Evolutionary conservation across 2,113 vertebrate species (phyloP), one percentile per base, ranked within the genome.

Genomic region (Mormoops blainvillei): DNA sequence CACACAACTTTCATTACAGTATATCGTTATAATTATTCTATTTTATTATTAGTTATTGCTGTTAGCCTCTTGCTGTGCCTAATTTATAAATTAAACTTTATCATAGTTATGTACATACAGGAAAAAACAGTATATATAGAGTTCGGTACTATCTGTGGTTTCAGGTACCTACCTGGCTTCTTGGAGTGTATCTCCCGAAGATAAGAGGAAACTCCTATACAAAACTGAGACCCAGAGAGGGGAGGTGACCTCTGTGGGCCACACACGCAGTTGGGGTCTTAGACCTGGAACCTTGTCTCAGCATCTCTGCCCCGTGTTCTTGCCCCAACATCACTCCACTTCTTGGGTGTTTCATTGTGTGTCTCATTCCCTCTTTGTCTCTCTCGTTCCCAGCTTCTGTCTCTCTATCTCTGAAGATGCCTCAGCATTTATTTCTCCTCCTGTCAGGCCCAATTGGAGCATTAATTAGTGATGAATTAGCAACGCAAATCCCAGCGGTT

Each of bases 391-490:
- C 45, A 56, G 12, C 85, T 82, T 94, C 50, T 56, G 61, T 70
- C n/a, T 68, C 48, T 86, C 56, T 56, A 3, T 0, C 33, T 96
- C n/a, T 89, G 20, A 70, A 19, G 89, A 71, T 41, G 24, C 45
- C 89, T 94, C 20, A 0, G 3, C 10, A 2, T 91, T 78, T 63
- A 50, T 94, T 95, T 33, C 88, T 96, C 58, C 45, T 70, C 84
- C 73, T 68, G 33, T 74, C 90, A 80, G 87, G 70, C 94, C 94
- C 96, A 98, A 95, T 98, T 97, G 95, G 92, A 97, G 91, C 96
- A 95, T 98, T 98, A 98, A 98, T 98, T 98, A 98, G 95, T 97
- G 95, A 98, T 97, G 97, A 98, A 98, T 98, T 98, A 98, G 93
- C 76, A 87, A 93, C 28, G 36, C 85, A 97, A 98, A 98, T 98